Base-by-base conservation (phyloP, 2,797 vertebrate genomes). In the Lateolabrax maculatus region DNA sequence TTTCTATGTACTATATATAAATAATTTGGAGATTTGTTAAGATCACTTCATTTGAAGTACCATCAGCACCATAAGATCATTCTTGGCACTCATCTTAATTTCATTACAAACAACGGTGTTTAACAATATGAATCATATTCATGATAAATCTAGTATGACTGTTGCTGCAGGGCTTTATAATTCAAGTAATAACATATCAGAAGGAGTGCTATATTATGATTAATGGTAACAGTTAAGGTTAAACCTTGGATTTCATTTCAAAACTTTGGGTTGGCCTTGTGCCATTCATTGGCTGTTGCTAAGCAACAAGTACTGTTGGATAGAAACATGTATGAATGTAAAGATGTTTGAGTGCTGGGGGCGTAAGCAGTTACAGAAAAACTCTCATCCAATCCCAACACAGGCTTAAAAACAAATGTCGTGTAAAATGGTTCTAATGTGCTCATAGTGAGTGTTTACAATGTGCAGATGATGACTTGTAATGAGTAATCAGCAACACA, bases 321-420 rank as follows among this genome's bases (percentile, higher is more conserved):
- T 27, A 37, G 63, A 48, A 61, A 62, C 25, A 37, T 9, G 4
- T 18, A 9, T 64, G 5, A 12, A 56, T 51, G 11, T 56, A 60
- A 31, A 55, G 48, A 69, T 0, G 43, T 12, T 37, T 36, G 58
- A 34, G 31, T 55, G 56, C 21, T 10, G 29, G 12, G 41, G 10
- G 48, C 67, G 21, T 51, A 43, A 43, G 29, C 27, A 53, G 65
- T 66, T 39, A 83, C 70, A 60, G 75, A 74, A 71, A 74, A 75
- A 56, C 31, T 41, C 23, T 34, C 31, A 46, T 61, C 65, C n/a
- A 25, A 71, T 55, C 41, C 41, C 15, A 61, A 43, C 27, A 62
- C 56, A 56, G 36, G 48, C 60, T 71, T 16, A 49, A 61, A 71
- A 66, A 48, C 66, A 51, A 76, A 66, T 53, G 31, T 75, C 57